phyloP scores from a whole-genome alignment of 2,888 invertebrate genomes.

The Diplolepis rosae region DNA sequence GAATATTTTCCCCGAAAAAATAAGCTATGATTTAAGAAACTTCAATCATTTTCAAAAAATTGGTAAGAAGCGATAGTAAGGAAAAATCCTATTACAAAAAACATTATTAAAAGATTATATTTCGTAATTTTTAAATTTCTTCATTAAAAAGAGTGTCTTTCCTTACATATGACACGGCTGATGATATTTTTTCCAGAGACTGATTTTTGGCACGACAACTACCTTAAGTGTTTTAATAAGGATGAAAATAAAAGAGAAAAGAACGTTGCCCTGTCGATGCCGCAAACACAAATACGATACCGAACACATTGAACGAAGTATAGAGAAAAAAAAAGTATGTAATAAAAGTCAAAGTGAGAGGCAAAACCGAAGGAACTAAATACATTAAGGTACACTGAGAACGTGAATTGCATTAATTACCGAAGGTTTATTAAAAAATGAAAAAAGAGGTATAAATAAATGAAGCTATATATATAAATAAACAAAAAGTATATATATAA shows the following conservation, averaged over 20 bases:
- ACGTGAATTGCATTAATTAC: slow-evolving; percentile 56
- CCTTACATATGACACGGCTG: too few relatives aligned
- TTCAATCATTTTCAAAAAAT: too few relatives aligned
- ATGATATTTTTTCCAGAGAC: too few relatives aligned
- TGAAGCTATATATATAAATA: slow-evolving; percentile 73
- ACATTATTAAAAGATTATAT: too few relatives aligned
- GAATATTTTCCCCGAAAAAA: too few relatives aligned
- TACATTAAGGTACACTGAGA: slow-evolving; percentile 42
- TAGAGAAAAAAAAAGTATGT: slow-evolving; percentile 26
- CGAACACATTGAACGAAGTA: slow-evolving; percentile 17
- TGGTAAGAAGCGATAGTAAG: too few relatives aligned
- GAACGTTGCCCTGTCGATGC: slow-evolving; percentile 57
- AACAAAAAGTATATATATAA: slow-evolving; percentile 70
- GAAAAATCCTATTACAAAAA: too few relatives aligned
- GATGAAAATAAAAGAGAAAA: slow-evolving; percentile 37
- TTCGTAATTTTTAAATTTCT: too few relatives aligned
- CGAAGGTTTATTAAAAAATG: slow-evolving; percentile 59
- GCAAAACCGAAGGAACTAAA: slow-evolving; percentile 35
- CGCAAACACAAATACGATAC: slow-evolving; percentile 31
- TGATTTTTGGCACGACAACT: too few relatives aligned
- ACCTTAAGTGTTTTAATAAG: too few relatives aligned
- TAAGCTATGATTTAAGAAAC: too few relatives aligned
- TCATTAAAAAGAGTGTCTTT: too few relatives aligned
- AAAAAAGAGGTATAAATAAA: slow-evolving; percentile 61
- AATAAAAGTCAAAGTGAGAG: slow-evolving; percentile 43